Percentiles rank a stretch among this genome's conserved stretches.
These are phyloP conservation scores for Phrynocephalus versicolor DNA, from an alignment of 2,113 vertebrate species.

Conservation along the genomic window DNA sequence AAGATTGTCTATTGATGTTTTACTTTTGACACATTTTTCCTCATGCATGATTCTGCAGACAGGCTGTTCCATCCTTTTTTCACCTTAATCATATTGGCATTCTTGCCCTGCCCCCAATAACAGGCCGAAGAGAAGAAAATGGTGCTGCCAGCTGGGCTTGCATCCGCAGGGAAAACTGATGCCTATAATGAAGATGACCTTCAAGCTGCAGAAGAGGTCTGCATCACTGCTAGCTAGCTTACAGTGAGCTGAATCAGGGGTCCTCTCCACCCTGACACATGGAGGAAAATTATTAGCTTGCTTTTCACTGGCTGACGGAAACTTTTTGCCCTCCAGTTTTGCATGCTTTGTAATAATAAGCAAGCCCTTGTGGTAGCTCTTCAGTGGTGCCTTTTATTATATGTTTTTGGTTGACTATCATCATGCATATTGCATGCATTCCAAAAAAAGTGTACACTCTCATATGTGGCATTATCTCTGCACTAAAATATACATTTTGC, in stretches of 20 bases:
- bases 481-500: too few species aligned
- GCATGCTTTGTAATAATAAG: not conserved
- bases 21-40: not conserved
- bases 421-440: not conserved
- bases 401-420: not conserved
- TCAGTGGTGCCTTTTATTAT: not conserved
- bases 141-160: constrained; percentile 59
- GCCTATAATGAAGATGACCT: constrained; percentile 85
- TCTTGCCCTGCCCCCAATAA: constrained; percentile 1
- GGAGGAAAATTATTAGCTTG: not conserved
- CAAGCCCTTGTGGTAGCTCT: not conserved
- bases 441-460: not conserved
- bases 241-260: not conserved
- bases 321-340: not conserved
- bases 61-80: not conserved
- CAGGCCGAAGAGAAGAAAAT: constrained; percentile 84
- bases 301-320: not conserved
- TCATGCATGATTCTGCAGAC: not conserved
- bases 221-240: not conserved
- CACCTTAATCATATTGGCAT: not conserved
- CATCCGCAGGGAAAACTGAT: constrained; percentile 75
- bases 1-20: not conserved
- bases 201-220: constrained; percentile 90
- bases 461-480: not conserved
- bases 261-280: fast-evolving